Conservation (phyloP, 2,888 invertebrate species). For the Oscheius sp. region DNA sequence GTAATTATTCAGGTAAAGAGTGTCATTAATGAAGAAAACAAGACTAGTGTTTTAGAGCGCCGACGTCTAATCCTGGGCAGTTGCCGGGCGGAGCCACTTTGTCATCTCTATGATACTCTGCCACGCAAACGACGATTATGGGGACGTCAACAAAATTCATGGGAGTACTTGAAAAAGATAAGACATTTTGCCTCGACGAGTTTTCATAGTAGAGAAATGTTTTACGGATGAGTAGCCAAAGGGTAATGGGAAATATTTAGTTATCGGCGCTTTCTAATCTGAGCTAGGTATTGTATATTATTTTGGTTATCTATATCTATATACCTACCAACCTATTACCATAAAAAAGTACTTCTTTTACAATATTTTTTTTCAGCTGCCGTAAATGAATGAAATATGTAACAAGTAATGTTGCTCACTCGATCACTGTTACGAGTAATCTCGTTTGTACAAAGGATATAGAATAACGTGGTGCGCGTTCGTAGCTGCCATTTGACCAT, state of each 20-base stretch:
- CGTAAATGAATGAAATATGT: too few relatives aligned
- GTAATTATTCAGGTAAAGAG: background rate
- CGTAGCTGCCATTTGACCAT: background rate
- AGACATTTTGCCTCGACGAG: too few relatives aligned
- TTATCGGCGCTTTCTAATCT: background rate
- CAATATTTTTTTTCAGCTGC: too few relatives aligned
- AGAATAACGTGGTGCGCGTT: background rate
- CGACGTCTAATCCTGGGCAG: constrained; percentile 15
- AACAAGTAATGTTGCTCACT: too few relatives aligned
- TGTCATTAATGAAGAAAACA: background rate
- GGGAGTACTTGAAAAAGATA: background rate
- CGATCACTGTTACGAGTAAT: too few relatives aligned
- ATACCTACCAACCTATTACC: too few relatives aligned
- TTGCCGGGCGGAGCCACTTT: constrained; percentile 21
- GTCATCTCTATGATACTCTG: constrained; percentile 25
- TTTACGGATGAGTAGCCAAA: background rate
- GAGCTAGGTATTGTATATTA: too few relatives aligned
- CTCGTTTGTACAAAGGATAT: constrained; percentile 13
- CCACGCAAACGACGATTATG: background rate
- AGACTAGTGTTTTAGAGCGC: background rate
- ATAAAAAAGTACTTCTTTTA: too few relatives aligned
- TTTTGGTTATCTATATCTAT: too few relatives aligned
- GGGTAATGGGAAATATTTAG: background rate
- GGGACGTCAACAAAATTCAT: constrained; percentile 6
- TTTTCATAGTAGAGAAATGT: background rate